Percentiles rank a stretch among this genome's conserved stretches.
phyloP scores from a whole-genome alignment of 1,140 invertebrate species.

The Lepidotrigona ventralis region DNA sequence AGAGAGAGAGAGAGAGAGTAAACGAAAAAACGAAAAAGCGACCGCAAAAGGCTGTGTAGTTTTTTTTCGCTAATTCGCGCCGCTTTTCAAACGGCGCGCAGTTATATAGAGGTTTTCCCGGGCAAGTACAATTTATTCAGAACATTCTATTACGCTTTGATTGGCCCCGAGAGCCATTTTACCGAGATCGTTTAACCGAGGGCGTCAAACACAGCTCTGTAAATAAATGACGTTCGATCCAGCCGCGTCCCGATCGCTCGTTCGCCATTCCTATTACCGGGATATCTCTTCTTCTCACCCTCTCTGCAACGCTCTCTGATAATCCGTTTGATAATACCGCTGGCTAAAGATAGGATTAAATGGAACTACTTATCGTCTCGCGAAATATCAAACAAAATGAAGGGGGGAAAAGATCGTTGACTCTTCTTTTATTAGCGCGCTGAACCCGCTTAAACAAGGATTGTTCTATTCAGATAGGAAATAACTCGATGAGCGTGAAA shows the following conservation, averaged over 20 bases:
- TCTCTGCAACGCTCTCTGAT: neutral
- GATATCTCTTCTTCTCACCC: neutral
- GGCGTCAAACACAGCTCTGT: conserved; percentile 51
- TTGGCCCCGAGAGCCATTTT: conserved; percentile 51
- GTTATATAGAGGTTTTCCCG: neutral
- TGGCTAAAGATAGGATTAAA: no score
- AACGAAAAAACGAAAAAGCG: neutral
- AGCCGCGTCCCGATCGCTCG: conserved; percentile 14
- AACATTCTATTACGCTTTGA: conserved; percentile 60
- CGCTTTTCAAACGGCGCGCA: neutral
- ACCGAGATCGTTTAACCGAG: conserved; percentile 53
- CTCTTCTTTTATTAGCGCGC: no score
- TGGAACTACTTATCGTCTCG: no score
- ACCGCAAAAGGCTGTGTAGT: neutral
- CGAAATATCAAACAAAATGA: no score
- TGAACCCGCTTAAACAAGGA: no score
- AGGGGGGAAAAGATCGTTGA: no score
- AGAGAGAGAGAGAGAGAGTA: neutral
- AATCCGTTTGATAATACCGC: no score
- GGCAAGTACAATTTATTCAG: conserved; percentile 47
- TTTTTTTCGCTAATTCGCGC: neutral
- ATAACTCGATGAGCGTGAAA: no score
- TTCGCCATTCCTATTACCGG: conserved; percentile 4
- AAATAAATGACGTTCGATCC: conserved; percentile 56
- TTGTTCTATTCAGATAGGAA: no score